Evolutionary conservation across 2,888 invertebrate species (phyloP), one percentile per base, ranked within the genome.

Genomic region (Autographa pulchrina): DNA sequence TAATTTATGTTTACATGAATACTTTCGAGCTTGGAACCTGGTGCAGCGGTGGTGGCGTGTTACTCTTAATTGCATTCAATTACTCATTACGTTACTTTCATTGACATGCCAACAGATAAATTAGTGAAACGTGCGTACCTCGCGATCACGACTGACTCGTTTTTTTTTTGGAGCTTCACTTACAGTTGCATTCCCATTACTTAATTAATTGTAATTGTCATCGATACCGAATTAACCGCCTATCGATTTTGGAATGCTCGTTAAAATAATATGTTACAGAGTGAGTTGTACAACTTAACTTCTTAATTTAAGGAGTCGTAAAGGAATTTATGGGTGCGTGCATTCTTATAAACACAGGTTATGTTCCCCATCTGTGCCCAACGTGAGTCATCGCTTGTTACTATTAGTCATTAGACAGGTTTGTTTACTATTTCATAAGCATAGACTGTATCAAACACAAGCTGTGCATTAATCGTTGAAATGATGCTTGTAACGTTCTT

Each of bases 401-500:
- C 83, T 82, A 84, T 87, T 84, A 85, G 80, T 84, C 81, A 87
- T 90, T 88, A 89, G 81, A 86, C 80, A 87, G 78, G 87, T 88
- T 85, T 90, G 91, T 91, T 92, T 91, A 91, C 89, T 82, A 89
- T 85, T 88, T 90, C 88, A 89, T 86, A 89, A 86, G 83, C 88
- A 90, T 88, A 87, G 86, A 87, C 88, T 83, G 77, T 84, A 83
- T 87, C 88, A 87, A 88, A 89, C 87, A 89, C 78, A 77, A 82
- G 74, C 77, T 78, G 75, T 77, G 64, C 65, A 70, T 74, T 68
- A 78, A 80, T 81, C 72, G 62, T 78, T 75, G 74, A 74, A 69
- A 72, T 67, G 63, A 65, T 69, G 71, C 71, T 75, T 54, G 63
- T 43, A 70, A 69, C 71, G 72, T 75, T 70, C 68, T 65, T 69